A percentile compares a stretch with the other conserved stretches of the same genome.
Evolutionary conservation across 2,888 invertebrate genomes (phyloP).

Genomic region (Zhuqinia jingwanae): DNA sequence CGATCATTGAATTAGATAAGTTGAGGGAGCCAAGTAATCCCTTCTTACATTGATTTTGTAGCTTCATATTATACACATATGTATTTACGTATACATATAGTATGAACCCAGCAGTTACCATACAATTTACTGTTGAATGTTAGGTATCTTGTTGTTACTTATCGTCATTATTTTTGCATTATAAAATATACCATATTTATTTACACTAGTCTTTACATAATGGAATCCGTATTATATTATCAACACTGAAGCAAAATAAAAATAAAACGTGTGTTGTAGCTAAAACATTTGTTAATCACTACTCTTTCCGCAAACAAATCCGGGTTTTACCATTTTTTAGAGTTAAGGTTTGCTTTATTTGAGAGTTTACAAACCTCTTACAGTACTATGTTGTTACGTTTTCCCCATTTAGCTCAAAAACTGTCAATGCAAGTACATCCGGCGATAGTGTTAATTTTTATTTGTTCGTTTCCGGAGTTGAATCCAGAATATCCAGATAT

Average conservation of each 20-base stretch:
- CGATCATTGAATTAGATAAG: background rate
- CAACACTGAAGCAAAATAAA: no score
- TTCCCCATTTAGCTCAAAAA: constrained; percentile 28
- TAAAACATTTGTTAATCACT: constrained; percentile 25
- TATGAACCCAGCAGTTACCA: no score
- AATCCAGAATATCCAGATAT: background rate
- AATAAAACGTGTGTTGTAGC: background rate
- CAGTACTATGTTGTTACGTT: constrained; percentile 7
- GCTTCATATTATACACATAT: no score
- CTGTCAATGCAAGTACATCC: constrained; percentile 55
- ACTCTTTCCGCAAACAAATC: constrained; percentile 20
- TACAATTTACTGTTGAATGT: no score
- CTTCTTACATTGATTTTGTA: no score
- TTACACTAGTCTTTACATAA: no score
- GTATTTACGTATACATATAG: no score
- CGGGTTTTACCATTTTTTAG: constrained; percentile 45
- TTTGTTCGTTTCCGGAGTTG: constrained; percentile 65
- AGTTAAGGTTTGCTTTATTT: constrained; percentile 21
- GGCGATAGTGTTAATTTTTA: constrained; percentile 69
- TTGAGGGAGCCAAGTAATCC: background rate
- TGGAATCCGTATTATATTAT: no score
- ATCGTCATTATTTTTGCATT: no score
- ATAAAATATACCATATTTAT: no score
- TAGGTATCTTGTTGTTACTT: no score
- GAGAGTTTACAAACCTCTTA: background rate